A percentile compares a stretch with the other conserved stretches of the same genome.
Conservation (phyloP, 1,140 invertebrate species). For the Euwallacea fornicatus region DNA sequence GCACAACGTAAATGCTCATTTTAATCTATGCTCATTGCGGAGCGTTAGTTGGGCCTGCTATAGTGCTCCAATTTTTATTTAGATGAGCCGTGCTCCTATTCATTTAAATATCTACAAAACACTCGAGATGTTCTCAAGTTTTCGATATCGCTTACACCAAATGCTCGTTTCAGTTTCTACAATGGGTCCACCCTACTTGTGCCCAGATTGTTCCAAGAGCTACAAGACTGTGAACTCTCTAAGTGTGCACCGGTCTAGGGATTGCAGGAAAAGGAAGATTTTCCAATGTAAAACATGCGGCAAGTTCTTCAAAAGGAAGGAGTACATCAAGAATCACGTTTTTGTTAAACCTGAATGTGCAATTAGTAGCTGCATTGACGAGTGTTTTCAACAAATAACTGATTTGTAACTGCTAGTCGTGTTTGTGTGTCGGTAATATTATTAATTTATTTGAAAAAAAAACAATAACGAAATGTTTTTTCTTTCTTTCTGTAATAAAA, state of each 20-base stretch:
- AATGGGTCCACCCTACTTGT: slow-evolving; percentile 18
- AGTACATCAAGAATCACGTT: slow-evolving; percentile 15
- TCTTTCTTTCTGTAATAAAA: no score
- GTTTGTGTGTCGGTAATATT: no score
- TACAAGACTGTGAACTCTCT: slow-evolving; percentile 40
- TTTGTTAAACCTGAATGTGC: not conserved
- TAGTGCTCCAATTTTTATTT: no score
- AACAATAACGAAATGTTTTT: no score
- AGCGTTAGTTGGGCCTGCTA: no score
- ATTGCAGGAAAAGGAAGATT: slow-evolving; percentile 21
- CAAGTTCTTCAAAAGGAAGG: slow-evolving; percentile 11
- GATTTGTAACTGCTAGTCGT: not conserved
- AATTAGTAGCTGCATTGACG: not conserved
- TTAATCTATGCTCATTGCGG: no score
- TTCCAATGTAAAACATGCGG: slow-evolving; percentile 18
- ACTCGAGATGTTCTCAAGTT: no score
- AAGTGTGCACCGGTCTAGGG: slow-evolving; percentile 17
- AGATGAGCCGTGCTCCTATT: no score
- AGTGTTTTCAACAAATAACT: not conserved
- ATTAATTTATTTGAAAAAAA: no score
- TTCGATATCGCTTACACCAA: no score
- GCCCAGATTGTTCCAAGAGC: slow-evolving; percentile 36
- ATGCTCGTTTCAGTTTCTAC: not conserved
- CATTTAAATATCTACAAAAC: no score
- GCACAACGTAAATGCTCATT: no score